Evolutionary conservation across 2,888 invertebrate genomes (phyloP).

Genomic region (Amiota minor): DNA sequence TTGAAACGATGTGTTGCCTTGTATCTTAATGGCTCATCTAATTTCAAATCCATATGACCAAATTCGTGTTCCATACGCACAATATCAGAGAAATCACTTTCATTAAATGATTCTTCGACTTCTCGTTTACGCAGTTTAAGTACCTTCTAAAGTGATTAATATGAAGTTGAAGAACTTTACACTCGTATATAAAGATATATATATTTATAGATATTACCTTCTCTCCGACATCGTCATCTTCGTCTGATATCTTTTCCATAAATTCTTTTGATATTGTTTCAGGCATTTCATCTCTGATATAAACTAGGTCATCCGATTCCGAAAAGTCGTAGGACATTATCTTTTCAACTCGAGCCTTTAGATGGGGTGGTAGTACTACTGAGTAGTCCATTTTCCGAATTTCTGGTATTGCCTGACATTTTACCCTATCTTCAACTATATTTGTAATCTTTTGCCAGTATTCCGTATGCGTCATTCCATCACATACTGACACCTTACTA

Average conservation of each 20-base stretch:
- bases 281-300: constrained; percentile 57
- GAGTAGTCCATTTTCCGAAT: constrained; percentile 62
- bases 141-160: too few relatives aligned
- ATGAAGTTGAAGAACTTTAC: too few relatives aligned
- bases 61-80: constrained; percentile 65
- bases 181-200: too few relatives aligned
- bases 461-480: constrained; percentile 43
- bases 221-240: constrained; percentile 46
- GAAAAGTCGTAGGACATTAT: constrained; percentile 65
- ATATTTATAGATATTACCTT: not conserved
- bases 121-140: constrained; percentile 34
- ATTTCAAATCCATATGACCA: constrained; percentile 58
- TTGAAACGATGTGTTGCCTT: constrained; percentile 47
- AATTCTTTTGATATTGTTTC: constrained; percentile 45
- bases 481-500: constrained; percentile 16
- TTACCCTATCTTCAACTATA: constrained; percentile 60
- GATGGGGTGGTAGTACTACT: constrained; percentile 59
- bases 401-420: constrained; percentile 36
- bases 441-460: constrained; percentile 67
- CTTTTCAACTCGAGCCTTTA: constrained; percentile 65
- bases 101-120: constrained; percentile 56
- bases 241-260: constrained; percentile 38
- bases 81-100: constrained; percentile 68
- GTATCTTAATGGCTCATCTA: constrained; percentile 51
- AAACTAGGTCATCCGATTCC: constrained; percentile 61